These are phyloP conservation scores for Yponomeuta sedellus DNA, from an alignment of 2,888 invertebrate species.

Conservation along the genomic window DNA sequence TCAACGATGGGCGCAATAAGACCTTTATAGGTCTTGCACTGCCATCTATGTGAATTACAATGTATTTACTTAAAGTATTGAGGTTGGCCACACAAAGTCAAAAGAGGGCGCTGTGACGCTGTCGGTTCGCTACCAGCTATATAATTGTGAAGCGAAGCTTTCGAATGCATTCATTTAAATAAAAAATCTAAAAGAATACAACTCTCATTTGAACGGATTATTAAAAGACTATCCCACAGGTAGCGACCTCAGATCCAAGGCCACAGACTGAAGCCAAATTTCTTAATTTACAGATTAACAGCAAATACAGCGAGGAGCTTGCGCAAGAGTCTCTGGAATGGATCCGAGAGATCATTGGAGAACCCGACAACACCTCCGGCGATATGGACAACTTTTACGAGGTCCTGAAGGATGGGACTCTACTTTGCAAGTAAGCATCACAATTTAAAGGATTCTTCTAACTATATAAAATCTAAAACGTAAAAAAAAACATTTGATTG, in stretches of 20 bases:
- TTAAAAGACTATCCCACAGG: not conserved
- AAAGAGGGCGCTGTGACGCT: too few species aligned
- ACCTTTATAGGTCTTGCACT: too few species aligned
- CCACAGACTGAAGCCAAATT: not conserved
- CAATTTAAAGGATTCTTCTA: not conserved
- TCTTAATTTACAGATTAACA: conserved; percentile 87
- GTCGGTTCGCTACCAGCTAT: too few species aligned
- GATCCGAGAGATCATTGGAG: conserved; percentile 91
- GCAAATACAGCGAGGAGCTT: conserved; percentile 96
- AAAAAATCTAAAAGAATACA: too few species aligned
- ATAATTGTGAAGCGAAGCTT: too few species aligned
- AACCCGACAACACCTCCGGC: conserved; percentile 89
- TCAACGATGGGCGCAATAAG: too few species aligned
- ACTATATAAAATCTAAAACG: too few species aligned
- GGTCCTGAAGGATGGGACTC: conserved; percentile 91
- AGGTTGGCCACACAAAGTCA: too few species aligned
- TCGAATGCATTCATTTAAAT: too few species aligned
- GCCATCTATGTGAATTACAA: too few species aligned
- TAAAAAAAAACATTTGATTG: too few species aligned
- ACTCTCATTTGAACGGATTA: not conserved
- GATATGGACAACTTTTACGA: conserved; percentile 96
- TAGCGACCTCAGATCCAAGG: not conserved
- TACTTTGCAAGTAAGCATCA: conserved; percentile 90
- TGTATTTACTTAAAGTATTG: too few species aligned
- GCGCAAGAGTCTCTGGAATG: conserved; percentile 95